phyloP scores from a whole-genome alignment of 2,888 invertebrate species.

The Andrena chrysosceles region DNA sequence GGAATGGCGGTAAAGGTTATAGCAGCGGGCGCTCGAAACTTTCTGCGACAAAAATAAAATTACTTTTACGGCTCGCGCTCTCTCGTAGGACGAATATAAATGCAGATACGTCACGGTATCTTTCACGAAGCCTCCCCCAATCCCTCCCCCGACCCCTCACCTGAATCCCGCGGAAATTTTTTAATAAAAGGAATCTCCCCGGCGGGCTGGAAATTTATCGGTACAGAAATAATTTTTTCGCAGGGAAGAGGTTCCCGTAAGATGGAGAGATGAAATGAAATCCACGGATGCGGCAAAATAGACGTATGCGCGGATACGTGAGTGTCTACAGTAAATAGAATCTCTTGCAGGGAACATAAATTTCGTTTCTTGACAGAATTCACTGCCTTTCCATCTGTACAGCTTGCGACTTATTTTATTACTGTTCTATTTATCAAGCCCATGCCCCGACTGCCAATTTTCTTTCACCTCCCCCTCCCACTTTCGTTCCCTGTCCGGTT shows the following conservation, averaged over 20 bases:
- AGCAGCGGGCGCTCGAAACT: background rate
- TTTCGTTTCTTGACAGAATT: conserved; percentile 24
- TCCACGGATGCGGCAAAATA: background rate
- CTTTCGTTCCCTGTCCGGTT: background rate
- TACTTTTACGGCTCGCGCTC: conserved; percentile 32
- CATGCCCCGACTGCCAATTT: conserved; percentile 8
- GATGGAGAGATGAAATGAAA: conserved; percentile 29
- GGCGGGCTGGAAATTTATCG: conserved; percentile 17
- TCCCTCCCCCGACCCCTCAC: no score
- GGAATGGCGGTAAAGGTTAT: background rate
- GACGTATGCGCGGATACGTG: background rate
- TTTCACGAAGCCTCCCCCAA: background rate
- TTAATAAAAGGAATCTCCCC: conserved; percentile 32
- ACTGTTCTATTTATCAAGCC: conserved; percentile 43
- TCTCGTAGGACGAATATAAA: conserved; percentile 29
- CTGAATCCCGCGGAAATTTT: conserved; percentile 22
- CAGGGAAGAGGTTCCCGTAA: conserved; percentile 2
- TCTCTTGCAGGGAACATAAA: conserved; percentile 22
- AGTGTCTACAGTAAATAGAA: conserved; percentile 19
- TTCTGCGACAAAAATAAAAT: conserved; percentile 32
- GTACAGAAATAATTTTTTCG: conserved; percentile 37
- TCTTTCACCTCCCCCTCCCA: background rate
- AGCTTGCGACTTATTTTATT: conserved; percentile 41
- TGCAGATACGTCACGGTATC: conserved; percentile 9
- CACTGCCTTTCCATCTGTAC: conserved; percentile 5